Conservation (phyloP, 2,888 invertebrate genomes). For the Calameuta pallipes region DNA sequence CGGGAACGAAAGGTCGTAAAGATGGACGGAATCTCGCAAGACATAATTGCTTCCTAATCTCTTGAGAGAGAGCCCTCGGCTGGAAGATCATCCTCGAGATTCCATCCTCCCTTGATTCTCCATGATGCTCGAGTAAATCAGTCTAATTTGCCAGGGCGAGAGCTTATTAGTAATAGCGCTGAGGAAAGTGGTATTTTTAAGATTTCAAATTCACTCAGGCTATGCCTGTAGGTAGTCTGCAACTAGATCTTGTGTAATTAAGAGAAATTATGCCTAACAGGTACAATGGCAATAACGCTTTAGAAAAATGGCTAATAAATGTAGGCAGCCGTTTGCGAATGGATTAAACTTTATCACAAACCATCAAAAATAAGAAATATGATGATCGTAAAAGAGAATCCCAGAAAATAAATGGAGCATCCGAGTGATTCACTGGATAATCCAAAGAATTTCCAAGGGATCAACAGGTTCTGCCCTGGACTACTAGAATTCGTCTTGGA, state of each 20-base stretch:
- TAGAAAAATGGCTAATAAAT: neutral
- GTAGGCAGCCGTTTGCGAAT: neutral
- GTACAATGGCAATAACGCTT: neutral
- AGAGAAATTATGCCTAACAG: neutral
- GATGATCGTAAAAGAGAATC: neutral
- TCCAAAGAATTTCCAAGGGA: slow-evolving; percentile 36
- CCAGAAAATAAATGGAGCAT: neutral
- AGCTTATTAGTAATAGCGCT: neutral
- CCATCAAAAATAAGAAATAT: neutral
- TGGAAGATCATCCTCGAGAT: slow-evolving; percentile 22
- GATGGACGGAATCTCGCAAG: slow-evolving; percentile 13
- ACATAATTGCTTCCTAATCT: slow-evolving; percentile 26
- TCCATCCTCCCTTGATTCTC: slow-evolving; percentile 1
- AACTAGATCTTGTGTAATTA: neutral
- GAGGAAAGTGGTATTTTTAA: neutral
- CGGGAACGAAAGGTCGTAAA: slow-evolving; percentile 10
- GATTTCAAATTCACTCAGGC: neutral
- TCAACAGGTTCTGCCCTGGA: slow-evolving; percentile 34
- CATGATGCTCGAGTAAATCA: slow-evolving; percentile 2
- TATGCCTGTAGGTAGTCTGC: neutral
- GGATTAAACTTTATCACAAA: neutral
- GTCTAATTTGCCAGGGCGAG: neutral
- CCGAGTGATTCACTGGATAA: slow-evolving; percentile 23
- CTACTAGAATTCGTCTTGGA: too few relatives aligned
- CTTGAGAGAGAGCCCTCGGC: slow-evolving; percentile 20